Evolutionary conservation across 2,113 vertebrate species (phyloP).

Genomic region (Pseudorhombus dupliciocellatus): DNA sequence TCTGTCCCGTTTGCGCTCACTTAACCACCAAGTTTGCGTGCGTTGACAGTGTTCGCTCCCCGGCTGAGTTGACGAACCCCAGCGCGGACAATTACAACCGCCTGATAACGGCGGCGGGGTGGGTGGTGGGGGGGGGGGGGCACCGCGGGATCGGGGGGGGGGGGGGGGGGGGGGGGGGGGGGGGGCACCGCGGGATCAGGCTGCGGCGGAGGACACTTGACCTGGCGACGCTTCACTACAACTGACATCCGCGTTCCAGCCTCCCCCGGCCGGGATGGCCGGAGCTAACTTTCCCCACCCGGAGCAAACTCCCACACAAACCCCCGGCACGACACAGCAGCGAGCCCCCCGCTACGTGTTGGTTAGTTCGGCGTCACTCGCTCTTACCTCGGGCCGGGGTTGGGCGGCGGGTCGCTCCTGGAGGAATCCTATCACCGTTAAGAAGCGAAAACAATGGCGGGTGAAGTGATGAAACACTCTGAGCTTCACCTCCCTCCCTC

Average conservation of each 20-base stretch:
- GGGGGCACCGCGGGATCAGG: neutral
- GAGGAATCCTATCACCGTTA: constrained; percentile 29
- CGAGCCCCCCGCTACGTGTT: neutral
- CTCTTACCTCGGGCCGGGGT: constrained; percentile 66
- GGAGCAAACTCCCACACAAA: constrained; percentile 25
- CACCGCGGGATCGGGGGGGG: neutral
- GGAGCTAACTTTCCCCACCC: constrained; percentile 44
- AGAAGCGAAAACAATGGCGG: constrained; percentile 35
- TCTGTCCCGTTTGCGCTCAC: constrained; percentile 78
- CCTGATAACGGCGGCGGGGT: neutral
- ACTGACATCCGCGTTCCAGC: constrained; percentile 12
- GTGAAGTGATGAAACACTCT: constrained; percentile 31
- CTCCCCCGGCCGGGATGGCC: neutral
- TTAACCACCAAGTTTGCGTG: constrained; percentile 70
- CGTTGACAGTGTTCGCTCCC: constrained; percentile 31
- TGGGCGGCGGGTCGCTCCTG: constrained; percentile 56
- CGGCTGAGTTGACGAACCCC: constrained; percentile 45
- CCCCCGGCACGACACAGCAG: neutral
- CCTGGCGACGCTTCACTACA: neutral
- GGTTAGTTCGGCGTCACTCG: neutral
- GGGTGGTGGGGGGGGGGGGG: no score
- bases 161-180: no score
- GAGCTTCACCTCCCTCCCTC: neutral
- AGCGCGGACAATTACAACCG: constrained; percentile 1
- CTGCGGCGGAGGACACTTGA: neutral